Evolutionary conservation across 2,113 vertebrate genomes (phyloP).

Genomic region (Axis porcinus): DNA sequence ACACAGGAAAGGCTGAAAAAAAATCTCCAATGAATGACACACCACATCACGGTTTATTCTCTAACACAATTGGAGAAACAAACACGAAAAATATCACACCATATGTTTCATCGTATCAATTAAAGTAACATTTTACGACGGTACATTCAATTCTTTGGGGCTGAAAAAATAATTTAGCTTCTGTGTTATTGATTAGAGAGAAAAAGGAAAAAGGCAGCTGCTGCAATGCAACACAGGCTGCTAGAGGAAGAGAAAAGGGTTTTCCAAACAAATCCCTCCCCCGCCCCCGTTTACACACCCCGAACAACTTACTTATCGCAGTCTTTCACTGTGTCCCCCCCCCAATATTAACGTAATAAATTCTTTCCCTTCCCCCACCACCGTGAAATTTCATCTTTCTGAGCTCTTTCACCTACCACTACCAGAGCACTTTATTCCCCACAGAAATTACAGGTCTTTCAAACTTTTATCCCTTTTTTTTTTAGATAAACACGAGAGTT

Average conservation of each 20-base stretch:
- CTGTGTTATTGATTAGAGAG: constrained; percentile 72
- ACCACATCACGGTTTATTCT: constrained; percentile 54
- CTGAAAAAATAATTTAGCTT: background rate
- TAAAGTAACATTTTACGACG: background rate
- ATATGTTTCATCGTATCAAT: constrained; percentile 28
- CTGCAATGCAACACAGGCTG: constrained; percentile 82
- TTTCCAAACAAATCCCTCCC: constrained; percentile 19
- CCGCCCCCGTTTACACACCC: background rate
- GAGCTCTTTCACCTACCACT: background rate
- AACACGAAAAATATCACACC: constrained; percentile 33
- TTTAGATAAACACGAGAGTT: background rate
- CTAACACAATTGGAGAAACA: constrained; percentile 23
- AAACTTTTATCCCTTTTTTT: constrained; percentile 49
- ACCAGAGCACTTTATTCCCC: background rate
- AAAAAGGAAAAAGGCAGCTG: constrained; percentile 68
- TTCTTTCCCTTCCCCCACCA: constrained; percentile 24
- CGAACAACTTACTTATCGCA: constrained; percentile 23
- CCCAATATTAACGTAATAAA: background rate
- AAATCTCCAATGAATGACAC: constrained; percentile 69
- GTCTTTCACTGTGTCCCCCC: background rate
- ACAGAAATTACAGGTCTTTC: background rate
- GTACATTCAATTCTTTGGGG: background rate
- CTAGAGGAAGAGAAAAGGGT: background rate
- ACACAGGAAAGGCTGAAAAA: constrained; percentile 15
- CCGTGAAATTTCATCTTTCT: background rate